Percentiles rank a stretch among this genome's conserved stretches.
Conservation (phyloP, 1,140 invertebrate genomes). For the Contarinia nasturtii region DNA sequence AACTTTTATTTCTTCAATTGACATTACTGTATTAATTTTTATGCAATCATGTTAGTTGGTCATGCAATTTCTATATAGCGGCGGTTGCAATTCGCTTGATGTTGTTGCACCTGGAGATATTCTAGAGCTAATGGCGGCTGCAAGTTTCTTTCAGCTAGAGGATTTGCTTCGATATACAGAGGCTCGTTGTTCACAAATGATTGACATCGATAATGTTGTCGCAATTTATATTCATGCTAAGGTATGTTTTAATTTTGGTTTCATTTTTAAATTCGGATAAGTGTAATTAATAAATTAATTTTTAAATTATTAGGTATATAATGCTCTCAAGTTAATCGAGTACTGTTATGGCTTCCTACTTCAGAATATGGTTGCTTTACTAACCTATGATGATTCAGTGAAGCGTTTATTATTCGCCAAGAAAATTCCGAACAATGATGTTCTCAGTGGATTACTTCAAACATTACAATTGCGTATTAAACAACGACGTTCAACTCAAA, state of each 20-base stretch:
- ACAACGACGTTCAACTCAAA: conserved; percentile 19
- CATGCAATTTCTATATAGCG: conserved; percentile 84
- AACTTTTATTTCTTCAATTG: too few species aligned
- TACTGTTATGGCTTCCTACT: conserved; percentile 81
- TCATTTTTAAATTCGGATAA: background rate
- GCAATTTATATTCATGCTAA: conserved; percentile 87
- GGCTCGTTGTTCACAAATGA: conserved; percentile 59
- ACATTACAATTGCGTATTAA: conserved; percentile 67
- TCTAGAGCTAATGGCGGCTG: conserved; percentile 74
- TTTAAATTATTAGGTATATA: conserved; percentile 49
- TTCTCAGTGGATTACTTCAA: conserved; percentile 56
- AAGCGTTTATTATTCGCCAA: conserved; percentile 75
- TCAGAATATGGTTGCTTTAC: conserved; percentile 81
- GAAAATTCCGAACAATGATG: conserved; percentile 75
- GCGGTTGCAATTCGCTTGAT: conserved; percentile 56
- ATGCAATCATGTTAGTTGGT: too few species aligned
- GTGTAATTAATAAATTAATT: too few species aligned
- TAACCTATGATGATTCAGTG: conserved; percentile 79
- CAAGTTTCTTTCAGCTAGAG: conserved; percentile 80
- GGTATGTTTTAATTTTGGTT: conserved; percentile 26
- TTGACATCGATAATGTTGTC: conserved; percentile 75
- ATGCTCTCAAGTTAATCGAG: conserved; percentile 64
- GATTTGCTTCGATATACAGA: conserved; percentile 71
- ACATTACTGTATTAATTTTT: too few species aligned
- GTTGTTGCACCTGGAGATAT: conserved; percentile 55